Percentiles rank a stretch among this genome's conserved stretches.
These are phyloP conservation scores for Andrena haemorrhoa DNA, from an alignment of 2,888 invertebrate genomes.

Conservation along the genomic window DNA sequence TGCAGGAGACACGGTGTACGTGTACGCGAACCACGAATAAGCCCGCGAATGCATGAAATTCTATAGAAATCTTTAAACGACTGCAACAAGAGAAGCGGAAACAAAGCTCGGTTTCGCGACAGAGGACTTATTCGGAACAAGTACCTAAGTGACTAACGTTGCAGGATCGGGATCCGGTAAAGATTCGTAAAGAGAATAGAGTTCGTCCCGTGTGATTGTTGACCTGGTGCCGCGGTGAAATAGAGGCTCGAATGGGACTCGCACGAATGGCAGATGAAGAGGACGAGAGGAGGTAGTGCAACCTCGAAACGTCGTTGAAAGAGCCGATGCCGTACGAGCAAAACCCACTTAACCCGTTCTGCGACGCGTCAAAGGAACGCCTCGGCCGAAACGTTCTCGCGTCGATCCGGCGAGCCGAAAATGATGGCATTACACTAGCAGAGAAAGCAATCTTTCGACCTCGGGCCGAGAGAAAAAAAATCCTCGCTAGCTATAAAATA, in stretches of 20 bases:
- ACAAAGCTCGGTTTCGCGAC: background rate
- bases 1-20: background rate
- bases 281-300: background rate
- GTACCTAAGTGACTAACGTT: background rate
- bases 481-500: conserved; percentile 65
- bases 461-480: conserved; percentile 50
- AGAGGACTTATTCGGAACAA: background rate
- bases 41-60: background rate
- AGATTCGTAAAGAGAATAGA: background rate
- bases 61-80: background rate
- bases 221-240: background rate
- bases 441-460: conserved; percentile 71
- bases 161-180: background rate
- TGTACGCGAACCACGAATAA: conserved; percentile 7
- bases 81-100: background rate
- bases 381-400: conserved; percentile 30
- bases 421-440: conserved; percentile 60
- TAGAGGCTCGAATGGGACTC: background rate
- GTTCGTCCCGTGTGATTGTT: too few relatives aligned
- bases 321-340: conserved; percentile 29
- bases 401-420: conserved; percentile 64
- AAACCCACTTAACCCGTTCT: conserved; percentile 70
- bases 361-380: conserved; percentile 45
- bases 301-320: conserved; percentile 8
- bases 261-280: background rate